Base-by-base conservation (phyloP, 2,888 invertebrate genomes). In the Alitta virens region DNA sequence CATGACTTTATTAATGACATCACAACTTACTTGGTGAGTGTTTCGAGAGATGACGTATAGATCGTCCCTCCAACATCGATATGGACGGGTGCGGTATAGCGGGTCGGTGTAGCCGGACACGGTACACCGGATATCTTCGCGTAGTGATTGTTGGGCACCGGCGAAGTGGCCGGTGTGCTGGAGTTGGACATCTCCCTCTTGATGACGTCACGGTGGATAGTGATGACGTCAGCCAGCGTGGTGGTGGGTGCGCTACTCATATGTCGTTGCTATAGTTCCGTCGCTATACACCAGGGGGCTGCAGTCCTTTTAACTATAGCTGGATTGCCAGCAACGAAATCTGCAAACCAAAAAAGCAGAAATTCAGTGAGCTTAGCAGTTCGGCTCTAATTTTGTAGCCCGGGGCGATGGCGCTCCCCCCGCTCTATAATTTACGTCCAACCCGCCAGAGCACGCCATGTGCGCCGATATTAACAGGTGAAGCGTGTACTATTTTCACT, bases 51-150 rank as follows among this genome's bases (percentile, higher is more conserved):
- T 3, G 95, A 95, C 0, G 96, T 97, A 84, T 96, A 97, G 75
- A 96, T 96, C 60, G 92, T 93, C 40, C 96, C 96, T 5, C 97
- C 96, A 58, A 97, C 96, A 82, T 97, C 96, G 72, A 97, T 96
- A 83, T 97, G 96, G 0, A 97, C 96, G 0, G 97, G 96, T 1
- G 96, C 96, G 61, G 94, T 94, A 83, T 91, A 93, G 64, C 92
- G 88, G 40, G 93, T 91, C 52, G 94, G 93, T 16, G 91, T 90
- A 0, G 96, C 96, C 18, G 96, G 94, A 72, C 92, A 91, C 0
- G 96, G 96, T 66, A 96, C 94, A 38, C 94, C 94, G 12, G 90
- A 88, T 75, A 92, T 91, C 77, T 91, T 90, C 60, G 71, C 63
- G 64, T 68, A 71, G 81, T 89, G 89, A 76, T 88, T 89, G 84